Evolutionary conservation across 2,888 invertebrate species (phyloP).

Genomic region (Folsomia candida): DNA sequence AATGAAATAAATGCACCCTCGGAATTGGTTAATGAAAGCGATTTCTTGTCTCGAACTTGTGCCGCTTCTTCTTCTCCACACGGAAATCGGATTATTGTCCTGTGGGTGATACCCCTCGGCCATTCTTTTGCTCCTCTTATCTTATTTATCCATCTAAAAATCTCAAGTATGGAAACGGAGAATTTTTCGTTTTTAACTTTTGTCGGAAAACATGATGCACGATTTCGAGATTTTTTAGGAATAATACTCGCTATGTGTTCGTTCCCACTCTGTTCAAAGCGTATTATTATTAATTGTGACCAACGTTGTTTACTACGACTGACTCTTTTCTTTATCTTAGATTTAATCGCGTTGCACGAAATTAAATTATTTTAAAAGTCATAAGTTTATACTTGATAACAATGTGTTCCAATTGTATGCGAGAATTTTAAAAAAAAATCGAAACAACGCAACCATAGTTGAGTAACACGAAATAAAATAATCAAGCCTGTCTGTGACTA

Average conservation of each 20-base stretch:
- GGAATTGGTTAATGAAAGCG: slow-evolving; percentile 1
- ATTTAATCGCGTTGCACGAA: background rate
- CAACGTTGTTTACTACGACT: background rate
- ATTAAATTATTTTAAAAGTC: background rate
- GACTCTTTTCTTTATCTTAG: background rate
- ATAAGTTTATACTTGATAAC: too few relatives aligned
- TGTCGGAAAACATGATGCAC: slow-evolving; percentile 20
- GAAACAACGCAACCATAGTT: too few relatives aligned
- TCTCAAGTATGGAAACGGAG: background rate
- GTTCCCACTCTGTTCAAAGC: too few relatives aligned
- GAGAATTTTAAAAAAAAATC: too few relatives aligned
- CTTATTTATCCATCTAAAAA: background rate
- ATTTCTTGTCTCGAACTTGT: background rate
- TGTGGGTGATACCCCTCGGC: background rate
- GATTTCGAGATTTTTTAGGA: slow-evolving; percentile 5
- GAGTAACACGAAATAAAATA: too few relatives aligned
- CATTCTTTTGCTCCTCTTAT: background rate
- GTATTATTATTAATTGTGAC: background rate
- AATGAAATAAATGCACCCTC: background rate
- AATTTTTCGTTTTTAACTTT: slow-evolving; percentile 9
- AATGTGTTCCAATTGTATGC: too few relatives aligned
- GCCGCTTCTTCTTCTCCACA: background rate
- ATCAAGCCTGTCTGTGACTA: too few relatives aligned
- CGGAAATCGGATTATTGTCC: background rate
- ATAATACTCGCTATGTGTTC: too few relatives aligned